phyloP scores from a whole-genome alignment of 2,113 vertebrate species.

The Edolisoma coerulescens region DNA sequence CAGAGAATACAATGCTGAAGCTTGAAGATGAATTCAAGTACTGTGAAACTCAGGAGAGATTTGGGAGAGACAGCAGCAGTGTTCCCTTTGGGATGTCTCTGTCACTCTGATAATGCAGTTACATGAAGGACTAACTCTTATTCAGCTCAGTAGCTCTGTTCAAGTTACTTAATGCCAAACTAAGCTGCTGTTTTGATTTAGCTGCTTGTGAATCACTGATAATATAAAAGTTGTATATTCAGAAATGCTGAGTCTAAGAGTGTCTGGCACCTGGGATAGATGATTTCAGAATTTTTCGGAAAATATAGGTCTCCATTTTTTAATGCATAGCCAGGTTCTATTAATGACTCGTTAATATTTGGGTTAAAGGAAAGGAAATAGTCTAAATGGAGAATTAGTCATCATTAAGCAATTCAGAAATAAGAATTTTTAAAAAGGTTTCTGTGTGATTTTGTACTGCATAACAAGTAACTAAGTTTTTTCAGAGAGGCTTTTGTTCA shows the following conservation, averaged over 20 bases:
- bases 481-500: background rate
- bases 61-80: background rate
- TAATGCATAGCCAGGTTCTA: background rate
- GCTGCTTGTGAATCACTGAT: background rate
- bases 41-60: background rate
- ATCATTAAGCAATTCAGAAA: background rate
- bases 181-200: background rate
- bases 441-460: background rate
- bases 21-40: background rate
- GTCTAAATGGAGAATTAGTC: constrained; percentile 5
- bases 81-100: background rate
- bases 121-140: background rate
- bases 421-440: background rate
- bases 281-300: background rate
- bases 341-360: background rate
- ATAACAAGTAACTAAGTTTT: background rate
- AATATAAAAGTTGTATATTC: background rate
- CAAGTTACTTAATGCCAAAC: background rate
- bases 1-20: background rate
- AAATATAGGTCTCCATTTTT: background rate
- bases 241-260: background rate
- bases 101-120: background rate
- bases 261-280: background rate
- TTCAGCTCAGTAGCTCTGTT: background rate
- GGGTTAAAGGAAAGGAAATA: background rate